Percentiles rank a stretch among this genome's conserved stretches.
Evolutionary conservation across 1,140 invertebrate species (phyloP).

Genomic region (Scylla paramamosain): DNA sequence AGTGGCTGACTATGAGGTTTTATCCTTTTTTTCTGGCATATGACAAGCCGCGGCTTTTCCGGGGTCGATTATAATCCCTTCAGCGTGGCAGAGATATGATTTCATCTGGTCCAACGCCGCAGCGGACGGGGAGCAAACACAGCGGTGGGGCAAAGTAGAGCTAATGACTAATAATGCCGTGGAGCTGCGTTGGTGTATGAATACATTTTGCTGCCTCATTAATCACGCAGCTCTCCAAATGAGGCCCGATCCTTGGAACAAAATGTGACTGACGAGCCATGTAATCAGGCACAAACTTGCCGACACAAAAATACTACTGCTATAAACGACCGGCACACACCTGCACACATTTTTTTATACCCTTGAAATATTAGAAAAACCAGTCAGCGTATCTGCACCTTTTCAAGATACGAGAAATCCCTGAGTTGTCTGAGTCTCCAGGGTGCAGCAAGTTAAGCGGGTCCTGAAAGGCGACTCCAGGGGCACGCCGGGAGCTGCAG

Average conservation of each 20-base stretch:
- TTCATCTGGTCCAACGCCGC: not conserved
- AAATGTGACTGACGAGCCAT: not conserved
- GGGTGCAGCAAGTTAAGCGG: not conserved
- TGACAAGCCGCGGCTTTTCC: not conserved
- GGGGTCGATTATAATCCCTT: not conserved
- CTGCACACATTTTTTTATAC: too few species aligned
- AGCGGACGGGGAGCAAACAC: not conserved
- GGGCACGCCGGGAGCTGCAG: not conserved
- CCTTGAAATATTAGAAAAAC: not conserved
- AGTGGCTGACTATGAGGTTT: too few species aligned
- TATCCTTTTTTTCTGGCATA: not conserved
- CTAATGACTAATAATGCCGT: not conserved
- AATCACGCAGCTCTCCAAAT: not conserved
- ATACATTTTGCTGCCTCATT: constrained; percentile 14
- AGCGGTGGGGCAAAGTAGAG: not conserved
- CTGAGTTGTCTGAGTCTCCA: not conserved
- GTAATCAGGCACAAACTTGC: not conserved
- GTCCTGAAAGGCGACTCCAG: not conserved
- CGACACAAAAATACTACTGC: too few species aligned
- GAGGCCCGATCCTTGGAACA: not conserved
- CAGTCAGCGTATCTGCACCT: not conserved
- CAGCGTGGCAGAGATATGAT: not conserved
- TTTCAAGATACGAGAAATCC: not conserved
- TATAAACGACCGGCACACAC: too few species aligned
- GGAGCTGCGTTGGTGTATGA: not conserved